These are phyloP conservation scores for Turnix velox DNA, from an alignment of 2,113 vertebrate species.

Conservation along the genomic window DNA sequence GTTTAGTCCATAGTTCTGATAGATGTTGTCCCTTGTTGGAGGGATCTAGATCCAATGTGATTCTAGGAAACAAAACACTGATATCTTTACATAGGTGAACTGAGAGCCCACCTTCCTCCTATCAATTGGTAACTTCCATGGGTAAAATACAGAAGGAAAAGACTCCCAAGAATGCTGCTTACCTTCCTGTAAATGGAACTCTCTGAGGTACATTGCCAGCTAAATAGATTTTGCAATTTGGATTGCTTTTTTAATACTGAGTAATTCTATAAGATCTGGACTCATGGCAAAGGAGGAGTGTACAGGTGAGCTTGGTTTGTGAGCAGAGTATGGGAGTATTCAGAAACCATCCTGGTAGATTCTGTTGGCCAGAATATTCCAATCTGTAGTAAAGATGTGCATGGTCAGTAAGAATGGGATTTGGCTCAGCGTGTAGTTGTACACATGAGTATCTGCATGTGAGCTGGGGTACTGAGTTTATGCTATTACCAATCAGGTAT, in stretches of 20 bases:
- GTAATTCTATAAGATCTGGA: not conserved
- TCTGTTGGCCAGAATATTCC: not conserved
- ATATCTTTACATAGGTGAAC: not conserved
- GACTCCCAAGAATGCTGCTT: not conserved
- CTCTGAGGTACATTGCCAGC: not conserved
- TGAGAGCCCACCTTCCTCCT: not conserved
- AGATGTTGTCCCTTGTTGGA: not conserved
- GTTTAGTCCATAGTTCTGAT: not conserved
- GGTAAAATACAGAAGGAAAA: constrained; percentile 3
- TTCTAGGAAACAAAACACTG: not conserved
- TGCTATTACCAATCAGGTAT: not conserved
- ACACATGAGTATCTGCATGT: not conserved
- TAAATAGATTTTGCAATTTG: not conserved
- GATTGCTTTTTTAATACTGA: not conserved
- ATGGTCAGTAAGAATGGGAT: not conserved
- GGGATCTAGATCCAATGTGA: not conserved
- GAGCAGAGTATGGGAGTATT: not conserved
- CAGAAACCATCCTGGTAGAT: not conserved
- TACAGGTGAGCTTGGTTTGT: not conserved
- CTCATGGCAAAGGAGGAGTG: not conserved
- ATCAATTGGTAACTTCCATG: not conserved
- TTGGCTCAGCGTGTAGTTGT: not conserved
- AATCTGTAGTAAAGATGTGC: not conserved
- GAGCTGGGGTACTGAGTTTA: not conserved
- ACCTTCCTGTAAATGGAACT: not conserved